Evolutionary conservation across 2,888 invertebrate genomes (phyloP).

Genomic region (Unio pictorum): DNA sequence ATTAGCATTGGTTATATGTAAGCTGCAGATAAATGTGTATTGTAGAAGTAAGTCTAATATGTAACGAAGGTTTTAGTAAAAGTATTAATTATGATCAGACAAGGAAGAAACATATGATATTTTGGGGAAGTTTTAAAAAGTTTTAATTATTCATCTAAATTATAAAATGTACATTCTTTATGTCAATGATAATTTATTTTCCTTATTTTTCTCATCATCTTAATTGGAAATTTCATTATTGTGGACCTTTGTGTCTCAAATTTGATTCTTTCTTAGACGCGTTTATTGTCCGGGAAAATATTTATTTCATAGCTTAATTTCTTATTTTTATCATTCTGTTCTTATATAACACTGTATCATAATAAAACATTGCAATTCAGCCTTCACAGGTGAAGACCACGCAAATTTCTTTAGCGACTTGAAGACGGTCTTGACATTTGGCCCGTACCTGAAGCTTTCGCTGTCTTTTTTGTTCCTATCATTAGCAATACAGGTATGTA

Average conservation of each 20-base stretch:
- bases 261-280: too few species aligned
- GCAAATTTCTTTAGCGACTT: constrained; percentile 50
- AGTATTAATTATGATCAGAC: too few species aligned
- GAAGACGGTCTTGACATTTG: constrained; percentile 52
- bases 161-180: background rate
- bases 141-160: constrained; percentile 1
- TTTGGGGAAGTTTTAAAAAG: too few species aligned
- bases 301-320: background rate
- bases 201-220: background rate
- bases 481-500: constrained; percentile 57
- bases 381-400: constrained; percentile 33
- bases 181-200: background rate
- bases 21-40: too few species aligned
- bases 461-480: constrained; percentile 59
- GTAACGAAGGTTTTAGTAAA: too few species aligned
- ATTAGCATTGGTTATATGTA: too few species aligned
- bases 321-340: background rate
- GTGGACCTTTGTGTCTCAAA: too few species aligned
- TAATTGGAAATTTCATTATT: background rate
- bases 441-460: constrained; percentile 57
- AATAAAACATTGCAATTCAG: constrained; percentile 15
- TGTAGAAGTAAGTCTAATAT: too few species aligned
- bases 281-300: too few species aligned
- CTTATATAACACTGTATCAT: too few species aligned
- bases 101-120: too few species aligned